A percentile compares a stretch with the other conserved stretches of the same genome.
Evolutionary conservation across 2,113 vertebrate species (phyloP).

Genomic region (Channa argus): DNA sequence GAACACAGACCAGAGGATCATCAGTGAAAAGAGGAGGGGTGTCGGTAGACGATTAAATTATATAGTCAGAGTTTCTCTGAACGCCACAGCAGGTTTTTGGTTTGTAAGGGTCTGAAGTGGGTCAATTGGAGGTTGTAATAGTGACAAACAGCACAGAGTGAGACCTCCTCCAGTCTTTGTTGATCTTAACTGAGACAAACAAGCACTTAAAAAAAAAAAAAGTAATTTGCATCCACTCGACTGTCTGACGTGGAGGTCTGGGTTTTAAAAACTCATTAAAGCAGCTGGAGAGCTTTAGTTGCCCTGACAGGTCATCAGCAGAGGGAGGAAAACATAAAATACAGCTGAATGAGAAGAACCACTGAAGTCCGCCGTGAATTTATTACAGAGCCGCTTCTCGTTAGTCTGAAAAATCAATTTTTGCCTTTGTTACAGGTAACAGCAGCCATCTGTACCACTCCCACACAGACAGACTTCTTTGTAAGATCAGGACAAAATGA

Average conservation of each 20-base stretch:
- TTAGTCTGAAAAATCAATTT: slow-evolving; percentile 2
- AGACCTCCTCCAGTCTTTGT: slow-evolving; percentile 1
- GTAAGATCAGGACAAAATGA: too few relatives aligned
- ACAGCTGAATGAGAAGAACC: too few relatives aligned
- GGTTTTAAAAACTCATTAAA: slow-evolving; percentile 13
- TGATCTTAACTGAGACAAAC: not conserved
- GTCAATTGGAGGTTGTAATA: too few relatives aligned
- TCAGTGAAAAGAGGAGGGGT: too few relatives aligned
- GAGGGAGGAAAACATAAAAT: not conserved
- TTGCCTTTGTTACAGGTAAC: slow-evolving; percentile 18
- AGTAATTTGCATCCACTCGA: not conserved
- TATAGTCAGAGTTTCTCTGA: too few relatives aligned
- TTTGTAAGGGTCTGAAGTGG: too few relatives aligned
- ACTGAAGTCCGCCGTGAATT: too few relatives aligned
- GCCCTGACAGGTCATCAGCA: not conserved
- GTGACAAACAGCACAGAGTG: not conserved
- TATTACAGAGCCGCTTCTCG: slow-evolving; percentile 2
- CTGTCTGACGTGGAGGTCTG: not conserved
- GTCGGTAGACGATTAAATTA: too few relatives aligned
- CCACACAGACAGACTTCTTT: too few relatives aligned
- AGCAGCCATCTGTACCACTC: not conserved
- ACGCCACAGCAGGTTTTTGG: too few relatives aligned
- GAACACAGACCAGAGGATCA: too few relatives aligned
- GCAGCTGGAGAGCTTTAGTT: not conserved
- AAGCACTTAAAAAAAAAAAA: too few relatives aligned